These are phyloP conservation scores for Brachionus calyciflorus DNA, from an alignment of 1,140 invertebrate species.

Conservation along the genomic window DNA sequence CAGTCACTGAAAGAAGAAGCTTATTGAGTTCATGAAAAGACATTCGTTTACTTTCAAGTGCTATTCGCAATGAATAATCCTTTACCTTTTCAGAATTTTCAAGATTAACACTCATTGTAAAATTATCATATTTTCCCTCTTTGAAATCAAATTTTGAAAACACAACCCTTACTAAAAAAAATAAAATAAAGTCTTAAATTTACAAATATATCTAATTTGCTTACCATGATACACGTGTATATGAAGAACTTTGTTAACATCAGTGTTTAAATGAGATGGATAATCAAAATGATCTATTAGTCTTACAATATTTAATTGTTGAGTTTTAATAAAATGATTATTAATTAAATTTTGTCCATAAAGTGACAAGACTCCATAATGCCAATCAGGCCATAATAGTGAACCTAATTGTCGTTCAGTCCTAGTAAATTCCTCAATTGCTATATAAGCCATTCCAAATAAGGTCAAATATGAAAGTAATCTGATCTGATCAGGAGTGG, in stretches of 20 bases:
- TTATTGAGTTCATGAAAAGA: too few species aligned
- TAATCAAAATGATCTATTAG: slow-evolving; percentile 11
- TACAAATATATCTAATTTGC: neutral
- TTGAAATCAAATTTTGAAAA: slow-evolving; percentile 46
- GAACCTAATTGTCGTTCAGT: slow-evolving; percentile 31
- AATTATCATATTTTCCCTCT: slow-evolving; percentile 31
- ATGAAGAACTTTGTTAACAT: slow-evolving; percentile 22
- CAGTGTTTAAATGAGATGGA: slow-evolving; percentile 3
- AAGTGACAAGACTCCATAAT: slow-evolving; percentile 29
- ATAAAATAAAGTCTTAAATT: neutral
- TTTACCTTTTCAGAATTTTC: neutral
- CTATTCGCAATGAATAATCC: slow-evolving; percentile 20
- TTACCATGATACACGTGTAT: slow-evolving; percentile 42
- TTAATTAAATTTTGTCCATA: slow-evolving; percentile 7
- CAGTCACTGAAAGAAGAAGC: too few species aligned
- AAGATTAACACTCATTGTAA: neutral
- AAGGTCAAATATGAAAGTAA: slow-evolving; percentile 37
- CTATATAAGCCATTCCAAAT: slow-evolving; percentile 40
- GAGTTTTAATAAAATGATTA: slow-evolving; percentile 34
- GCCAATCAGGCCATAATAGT: slow-evolving; percentile 34
- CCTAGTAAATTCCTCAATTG: slow-evolving; percentile 22
- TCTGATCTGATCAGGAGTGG: slow-evolving; percentile 2
- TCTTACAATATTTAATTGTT: slow-evolving; percentile 27
- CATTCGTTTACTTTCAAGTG: slow-evolving; percentile 22
- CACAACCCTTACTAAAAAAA: neutral